phyloP scores from a whole-genome alignment of 2,113 vertebrate species.

The Campylorhamphus procurvoides region DNA sequence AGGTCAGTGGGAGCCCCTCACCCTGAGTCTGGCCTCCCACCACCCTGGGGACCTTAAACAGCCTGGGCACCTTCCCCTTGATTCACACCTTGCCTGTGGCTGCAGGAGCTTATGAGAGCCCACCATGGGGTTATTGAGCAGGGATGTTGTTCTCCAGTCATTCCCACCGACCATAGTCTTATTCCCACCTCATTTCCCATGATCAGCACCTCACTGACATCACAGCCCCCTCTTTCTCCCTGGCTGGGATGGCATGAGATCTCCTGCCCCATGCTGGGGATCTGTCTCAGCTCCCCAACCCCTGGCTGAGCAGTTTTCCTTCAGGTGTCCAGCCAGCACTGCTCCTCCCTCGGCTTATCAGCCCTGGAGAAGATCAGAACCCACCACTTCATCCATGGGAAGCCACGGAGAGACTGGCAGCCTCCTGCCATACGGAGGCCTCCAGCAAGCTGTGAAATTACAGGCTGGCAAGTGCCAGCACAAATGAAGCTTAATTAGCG shows the following conservation, averaged over 20 bases:
- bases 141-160: not conserved
- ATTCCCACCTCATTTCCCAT: not conserved
- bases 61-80: no score
- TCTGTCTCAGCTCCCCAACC: not conserved
- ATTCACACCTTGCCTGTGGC: fast-evolving
- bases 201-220: fast-evolving
- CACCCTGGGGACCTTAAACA: not conserved
- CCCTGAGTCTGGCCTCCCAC: fast-evolving
- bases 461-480: not conserved
- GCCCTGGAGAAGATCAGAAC: not conserved
- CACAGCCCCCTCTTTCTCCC: not conserved
- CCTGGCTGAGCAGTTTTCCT: not conserved
- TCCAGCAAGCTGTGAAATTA: not conserved
- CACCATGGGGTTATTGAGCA: not conserved
- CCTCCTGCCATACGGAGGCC: not conserved
- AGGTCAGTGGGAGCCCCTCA: not conserved
- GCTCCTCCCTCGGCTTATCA: not conserved
- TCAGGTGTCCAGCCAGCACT: not conserved
- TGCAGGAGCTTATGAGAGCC: not conserved
- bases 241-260: not conserved
- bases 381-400: not conserved
- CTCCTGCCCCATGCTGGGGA: not conserved
- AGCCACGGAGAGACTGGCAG: not conserved
- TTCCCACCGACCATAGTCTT: not conserved
- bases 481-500: not conserved